Evolutionary conservation across 2,888 invertebrate species (phyloP).

Genomic region (Rhagium mordax): DNA sequence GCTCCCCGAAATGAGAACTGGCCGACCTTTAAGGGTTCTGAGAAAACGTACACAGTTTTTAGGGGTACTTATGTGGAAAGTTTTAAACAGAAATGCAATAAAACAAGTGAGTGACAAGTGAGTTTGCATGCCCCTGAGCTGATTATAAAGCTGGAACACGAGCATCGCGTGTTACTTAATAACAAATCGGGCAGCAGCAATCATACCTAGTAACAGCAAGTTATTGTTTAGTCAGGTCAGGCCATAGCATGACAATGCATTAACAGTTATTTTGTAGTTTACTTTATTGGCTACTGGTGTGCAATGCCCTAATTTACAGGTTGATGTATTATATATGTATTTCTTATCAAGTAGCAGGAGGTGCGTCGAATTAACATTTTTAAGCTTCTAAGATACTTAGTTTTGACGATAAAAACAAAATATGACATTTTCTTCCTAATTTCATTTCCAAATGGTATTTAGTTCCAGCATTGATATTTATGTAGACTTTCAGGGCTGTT

Average conservation of each 20-base stretch:
- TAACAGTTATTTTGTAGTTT: conserved; percentile 44
- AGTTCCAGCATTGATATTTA: too few relatives aligned
- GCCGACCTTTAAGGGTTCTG: neutral
- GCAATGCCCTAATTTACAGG: neutral
- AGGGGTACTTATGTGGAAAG: neutral
- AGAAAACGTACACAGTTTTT: neutral
- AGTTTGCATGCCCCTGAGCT: conserved; percentile 64
- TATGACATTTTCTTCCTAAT: too few relatives aligned
- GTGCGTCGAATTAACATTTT: too few relatives aligned
- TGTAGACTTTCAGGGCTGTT: too few relatives aligned
- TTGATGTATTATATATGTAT: neutral
- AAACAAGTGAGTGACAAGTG: conserved; percentile 59
- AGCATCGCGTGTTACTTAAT: conserved; percentile 64
- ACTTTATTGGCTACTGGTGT: neutral
- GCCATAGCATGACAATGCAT: conserved; percentile 58
- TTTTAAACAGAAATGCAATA: conserved; percentile 16
- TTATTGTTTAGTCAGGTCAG: conserved; percentile 65
- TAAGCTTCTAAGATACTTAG: too few relatives aligned
- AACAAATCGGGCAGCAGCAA: conserved; percentile 65
- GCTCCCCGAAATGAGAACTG: neutral
- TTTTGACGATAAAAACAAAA: too few relatives aligned
- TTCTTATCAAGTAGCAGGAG: too few relatives aligned
- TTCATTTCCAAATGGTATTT: too few relatives aligned
- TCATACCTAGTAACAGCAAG: conserved; percentile 57
- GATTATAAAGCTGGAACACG: conserved; percentile 58